Evolutionary conservation across 2,888 invertebrate species (phyloP).

Genomic region (Andrena dorsata): DNA sequence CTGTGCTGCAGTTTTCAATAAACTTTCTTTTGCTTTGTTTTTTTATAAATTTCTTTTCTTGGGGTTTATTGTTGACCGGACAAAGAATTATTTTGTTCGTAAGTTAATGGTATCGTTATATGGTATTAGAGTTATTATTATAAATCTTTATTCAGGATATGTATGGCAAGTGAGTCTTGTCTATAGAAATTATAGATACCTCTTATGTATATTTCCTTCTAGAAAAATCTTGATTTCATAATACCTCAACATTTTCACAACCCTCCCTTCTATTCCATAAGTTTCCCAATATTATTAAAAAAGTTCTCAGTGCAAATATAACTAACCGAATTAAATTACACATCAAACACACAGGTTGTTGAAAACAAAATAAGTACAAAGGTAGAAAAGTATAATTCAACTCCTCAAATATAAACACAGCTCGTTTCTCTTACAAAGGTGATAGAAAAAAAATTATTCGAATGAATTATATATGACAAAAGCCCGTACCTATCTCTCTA

Average conservation of each 20-base stretch:
- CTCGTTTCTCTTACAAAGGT: background rate
- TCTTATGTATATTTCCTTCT: background rate
- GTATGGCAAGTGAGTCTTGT: background rate
- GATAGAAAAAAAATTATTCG: background rate
- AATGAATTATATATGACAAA: background rate
- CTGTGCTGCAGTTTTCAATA: background rate
- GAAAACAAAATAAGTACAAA: too few species aligned
- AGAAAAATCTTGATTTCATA: background rate
- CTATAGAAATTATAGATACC: background rate
- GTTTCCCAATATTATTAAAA: too few species aligned
- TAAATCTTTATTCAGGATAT: background rate
- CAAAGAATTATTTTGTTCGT: background rate
- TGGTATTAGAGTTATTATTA: background rate
- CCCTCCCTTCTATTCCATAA: too few species aligned
- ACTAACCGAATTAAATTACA: too few species aligned
- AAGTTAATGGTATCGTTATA: background rate
- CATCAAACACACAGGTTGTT: too few species aligned
- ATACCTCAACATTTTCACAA: background rate
- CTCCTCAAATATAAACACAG: background rate
- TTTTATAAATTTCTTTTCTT: background rate
- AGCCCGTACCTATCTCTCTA: background rate
- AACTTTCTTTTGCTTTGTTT: slow-evolving; percentile 3
- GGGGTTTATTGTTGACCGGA: background rate
- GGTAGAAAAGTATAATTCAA: too few species aligned
- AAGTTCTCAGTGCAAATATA: too few species aligned